Percentiles rank a stretch among this genome's conserved stretches.
Conservation (phyloP, 2,113 vertebrate genomes). For the Mus spicilegus region DNA sequence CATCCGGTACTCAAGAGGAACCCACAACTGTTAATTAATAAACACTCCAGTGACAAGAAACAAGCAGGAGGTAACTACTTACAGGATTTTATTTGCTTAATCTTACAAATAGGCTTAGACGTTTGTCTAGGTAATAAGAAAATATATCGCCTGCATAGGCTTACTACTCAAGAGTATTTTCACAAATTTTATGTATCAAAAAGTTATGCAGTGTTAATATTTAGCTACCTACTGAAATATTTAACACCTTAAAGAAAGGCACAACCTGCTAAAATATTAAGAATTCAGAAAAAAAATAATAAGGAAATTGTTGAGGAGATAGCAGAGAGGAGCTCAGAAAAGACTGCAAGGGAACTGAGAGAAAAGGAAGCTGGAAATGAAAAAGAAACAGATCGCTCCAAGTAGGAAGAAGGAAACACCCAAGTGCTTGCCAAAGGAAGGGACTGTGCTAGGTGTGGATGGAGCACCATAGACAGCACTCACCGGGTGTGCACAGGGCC, state of each 20-base stretch:
- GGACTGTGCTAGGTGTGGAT: too few relatives aligned
- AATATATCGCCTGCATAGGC: background rate
- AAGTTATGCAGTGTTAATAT: slow-evolving; percentile 35
- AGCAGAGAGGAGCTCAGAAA: background rate
- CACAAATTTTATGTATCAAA: slow-evolving; percentile 54
- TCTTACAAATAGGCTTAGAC: slow-evolving; percentile 51
- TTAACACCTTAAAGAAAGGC: slow-evolving; percentile 20
- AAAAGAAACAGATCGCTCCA: slow-evolving; percentile 27
- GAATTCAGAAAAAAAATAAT: slow-evolving; percentile 18
- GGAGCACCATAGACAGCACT: accelerated
- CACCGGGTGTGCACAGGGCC: background rate
- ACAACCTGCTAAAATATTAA: slow-evolving; percentile 16
- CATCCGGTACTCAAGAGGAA: slow-evolving; percentile 29
- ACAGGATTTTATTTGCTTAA: slow-evolving; percentile 59
- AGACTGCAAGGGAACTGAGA: background rate
- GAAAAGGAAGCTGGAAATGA: background rate
- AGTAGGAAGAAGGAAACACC: background rate
- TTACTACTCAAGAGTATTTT: slow-evolving; percentile 40
- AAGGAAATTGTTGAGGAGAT: slow-evolving; percentile 7
- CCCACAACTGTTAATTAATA: slow-evolving; percentile 23
- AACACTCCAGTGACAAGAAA: background rate
- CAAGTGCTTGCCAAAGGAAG: background rate
- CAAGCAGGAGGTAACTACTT: background rate
- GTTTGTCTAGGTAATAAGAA: slow-evolving; percentile 22
- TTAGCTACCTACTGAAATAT: slow-evolving; percentile 47